Evolutionary conservation across 1,140 invertebrate species (phyloP).

Genomic region (Bombus balteatus): DNA sequence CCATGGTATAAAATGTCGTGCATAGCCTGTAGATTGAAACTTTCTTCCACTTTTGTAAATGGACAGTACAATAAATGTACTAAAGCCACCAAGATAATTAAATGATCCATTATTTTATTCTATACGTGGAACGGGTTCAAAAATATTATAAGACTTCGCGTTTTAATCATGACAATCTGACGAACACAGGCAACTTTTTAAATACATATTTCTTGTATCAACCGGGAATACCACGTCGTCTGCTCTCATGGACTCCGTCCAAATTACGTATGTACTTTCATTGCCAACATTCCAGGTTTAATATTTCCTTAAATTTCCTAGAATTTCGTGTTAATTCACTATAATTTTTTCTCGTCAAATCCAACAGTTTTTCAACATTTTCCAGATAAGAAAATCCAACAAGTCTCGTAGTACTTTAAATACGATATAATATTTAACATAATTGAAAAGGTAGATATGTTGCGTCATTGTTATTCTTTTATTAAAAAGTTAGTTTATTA

Average conservation of each 20-base stretch:
- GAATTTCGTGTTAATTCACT: conserved; percentile 1
- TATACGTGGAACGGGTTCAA: background rate
- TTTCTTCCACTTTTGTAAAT: conserved; percentile 99
- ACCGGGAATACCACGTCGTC: conserved; percentile 54
- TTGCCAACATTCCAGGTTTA: background rate
- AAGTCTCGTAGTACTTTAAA: background rate
- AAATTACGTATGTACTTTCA: background rate
- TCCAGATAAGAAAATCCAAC: no score
- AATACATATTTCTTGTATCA: conserved; percentile 8
- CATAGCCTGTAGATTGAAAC: conserved; percentile 98
- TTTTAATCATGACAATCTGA: conserved; percentile 21
- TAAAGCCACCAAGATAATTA: conserved; percentile 86
- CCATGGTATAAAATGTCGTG: conserved; percentile 97
- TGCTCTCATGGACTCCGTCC: conserved; percentile 30
- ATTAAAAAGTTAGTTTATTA: conserved; percentile 53
- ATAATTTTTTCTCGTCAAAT: background rate
- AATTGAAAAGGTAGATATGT: background rate
- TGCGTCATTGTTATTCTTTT: background rate
- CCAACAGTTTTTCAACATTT: background rate
- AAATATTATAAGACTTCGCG: conserved; percentile 12
- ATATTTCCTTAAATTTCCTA: conserved; percentile 10
- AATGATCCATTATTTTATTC: conserved; percentile 78
- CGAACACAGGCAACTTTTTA: conserved; percentile 28
- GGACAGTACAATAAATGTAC: conserved; percentile 94
- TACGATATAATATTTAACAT: background rate